These are phyloP conservation scores for Montipora cactus DNA, from an alignment of 64 coral and sea anemone species.

Conservation along the genomic window DNA sequence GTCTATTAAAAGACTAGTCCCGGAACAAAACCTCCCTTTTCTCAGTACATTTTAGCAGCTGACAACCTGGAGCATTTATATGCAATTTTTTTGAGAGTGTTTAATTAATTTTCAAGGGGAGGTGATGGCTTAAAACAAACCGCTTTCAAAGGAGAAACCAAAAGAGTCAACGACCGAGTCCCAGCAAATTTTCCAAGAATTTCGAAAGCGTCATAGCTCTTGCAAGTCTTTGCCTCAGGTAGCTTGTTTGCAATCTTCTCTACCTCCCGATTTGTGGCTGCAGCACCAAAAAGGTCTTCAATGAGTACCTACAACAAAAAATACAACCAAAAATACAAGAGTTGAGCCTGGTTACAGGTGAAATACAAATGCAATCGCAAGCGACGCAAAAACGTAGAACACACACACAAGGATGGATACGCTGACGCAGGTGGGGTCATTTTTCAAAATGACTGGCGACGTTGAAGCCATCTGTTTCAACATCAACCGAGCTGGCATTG, in stretches of 20 bases:
- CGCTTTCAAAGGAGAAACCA: conserved; percentile 86
- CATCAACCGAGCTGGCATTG: too few species aligned
- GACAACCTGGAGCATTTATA: neutral
- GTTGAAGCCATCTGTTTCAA: too few species aligned
- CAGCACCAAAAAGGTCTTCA: conserved; percentile 93
- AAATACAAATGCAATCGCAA: too few species aligned
- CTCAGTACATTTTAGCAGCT: neutral
- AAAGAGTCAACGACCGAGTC: conserved; percentile 56
- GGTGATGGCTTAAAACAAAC: conserved; percentile 3
- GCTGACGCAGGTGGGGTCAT: too few species aligned
- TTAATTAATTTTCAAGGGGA: neutral
- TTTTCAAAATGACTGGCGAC: too few species aligned
- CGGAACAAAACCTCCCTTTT: too few species aligned
- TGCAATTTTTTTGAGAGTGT: too few species aligned
- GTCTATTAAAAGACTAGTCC: too few species aligned
- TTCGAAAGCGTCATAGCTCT: conserved; percentile 95
- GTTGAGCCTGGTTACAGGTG: too few species aligned
- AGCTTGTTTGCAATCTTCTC: conserved; percentile 96
- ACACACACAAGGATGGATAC: too few species aligned
- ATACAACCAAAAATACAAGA: neutral
- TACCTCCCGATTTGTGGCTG: conserved; percentile 88
- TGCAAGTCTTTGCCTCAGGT: conserved; percentile 83
- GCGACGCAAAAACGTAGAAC: too few species aligned
- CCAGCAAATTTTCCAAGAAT: conserved; percentile 71
- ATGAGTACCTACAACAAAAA: conserved; percentile 80